phyloP scores from a whole-genome alignment of 2,113 vertebrate genomes.

The Aldabrachelys gigantea region DNA sequence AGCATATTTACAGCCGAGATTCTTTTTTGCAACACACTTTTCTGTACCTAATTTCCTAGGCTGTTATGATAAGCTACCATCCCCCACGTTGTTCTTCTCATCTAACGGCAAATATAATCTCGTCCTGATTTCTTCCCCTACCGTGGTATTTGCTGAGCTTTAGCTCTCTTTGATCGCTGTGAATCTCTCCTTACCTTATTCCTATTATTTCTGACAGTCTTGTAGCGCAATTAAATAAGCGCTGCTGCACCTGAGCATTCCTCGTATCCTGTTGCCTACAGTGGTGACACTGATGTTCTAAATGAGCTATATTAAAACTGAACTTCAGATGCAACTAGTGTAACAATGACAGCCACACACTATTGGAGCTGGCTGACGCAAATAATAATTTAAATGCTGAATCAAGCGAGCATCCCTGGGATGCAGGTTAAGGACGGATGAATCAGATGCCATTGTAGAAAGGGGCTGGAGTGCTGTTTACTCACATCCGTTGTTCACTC shows the following conservation, averaged over 20 bases:
- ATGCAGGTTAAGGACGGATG: not conserved
- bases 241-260: not conserved
- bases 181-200: not conserved
- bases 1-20: not conserved
- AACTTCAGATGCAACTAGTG: not conserved
- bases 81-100: not conserved
- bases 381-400: not conserved
- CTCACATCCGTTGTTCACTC: not conserved
- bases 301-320: not conserved
- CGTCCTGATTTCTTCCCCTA: not conserved
- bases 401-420: not conserved
- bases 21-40: not conserved
- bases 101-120: not conserved
- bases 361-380: not conserved
- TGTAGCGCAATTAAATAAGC: not conserved
- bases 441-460: not conserved
- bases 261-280: not conserved
- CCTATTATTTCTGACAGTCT: not conserved
- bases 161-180: not conserved
- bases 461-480: rapidly evolving
- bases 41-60: not conserved
- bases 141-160: not conserved
- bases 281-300: rapidly evolving
- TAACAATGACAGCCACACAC: rapidly evolving
- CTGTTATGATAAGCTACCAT: not conserved